phyloP scores from a whole-genome alignment of 2,797 vertebrate species.

The Crocidura indochinensis region DNA sequence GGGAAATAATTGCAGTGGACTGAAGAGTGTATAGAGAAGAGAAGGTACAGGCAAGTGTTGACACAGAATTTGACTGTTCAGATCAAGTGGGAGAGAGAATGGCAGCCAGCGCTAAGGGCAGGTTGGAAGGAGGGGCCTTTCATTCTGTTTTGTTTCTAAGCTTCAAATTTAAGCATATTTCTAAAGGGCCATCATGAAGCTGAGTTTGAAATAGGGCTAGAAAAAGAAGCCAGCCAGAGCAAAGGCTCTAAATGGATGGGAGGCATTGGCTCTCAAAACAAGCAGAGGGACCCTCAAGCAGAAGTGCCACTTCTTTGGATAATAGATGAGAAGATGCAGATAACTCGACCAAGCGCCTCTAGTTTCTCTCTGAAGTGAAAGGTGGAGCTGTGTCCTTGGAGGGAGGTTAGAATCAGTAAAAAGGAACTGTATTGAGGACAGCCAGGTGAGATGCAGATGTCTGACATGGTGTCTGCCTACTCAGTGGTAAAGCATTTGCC shows the following conservation, averaged over 20 bases:
- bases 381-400: neutral
- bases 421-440: neutral
- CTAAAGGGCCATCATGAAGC: constrained; percentile 26
- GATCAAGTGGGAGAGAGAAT: neutral
- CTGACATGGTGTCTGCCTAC: neutral
- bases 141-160: constrained; percentile 31
- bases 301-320: neutral
- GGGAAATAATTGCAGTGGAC: neutral
- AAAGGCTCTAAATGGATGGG: neutral
- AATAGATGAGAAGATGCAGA: neutral
- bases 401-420: neutral
- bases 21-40: neutral
- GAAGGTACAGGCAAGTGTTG: constrained; percentile 9
- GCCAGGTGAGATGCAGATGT: neutral
- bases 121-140: neutral
- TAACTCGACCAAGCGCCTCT: neutral
- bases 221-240: constrained; percentile 7
- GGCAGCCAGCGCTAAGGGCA: constrained; percentile 13
- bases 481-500: neutral
- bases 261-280: constrained; percentile 6
- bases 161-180: constrained; percentile 22
- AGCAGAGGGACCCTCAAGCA: constrained; percentile 4
- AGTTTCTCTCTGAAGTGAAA: constrained; percentile 20
- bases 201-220: constrained; percentile 43
- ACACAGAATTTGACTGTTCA: neutral